These are phyloP conservation scores for Plagodis dolabraria DNA, from an alignment of 2,888 invertebrate species.

Conservation along the genomic window DNA sequence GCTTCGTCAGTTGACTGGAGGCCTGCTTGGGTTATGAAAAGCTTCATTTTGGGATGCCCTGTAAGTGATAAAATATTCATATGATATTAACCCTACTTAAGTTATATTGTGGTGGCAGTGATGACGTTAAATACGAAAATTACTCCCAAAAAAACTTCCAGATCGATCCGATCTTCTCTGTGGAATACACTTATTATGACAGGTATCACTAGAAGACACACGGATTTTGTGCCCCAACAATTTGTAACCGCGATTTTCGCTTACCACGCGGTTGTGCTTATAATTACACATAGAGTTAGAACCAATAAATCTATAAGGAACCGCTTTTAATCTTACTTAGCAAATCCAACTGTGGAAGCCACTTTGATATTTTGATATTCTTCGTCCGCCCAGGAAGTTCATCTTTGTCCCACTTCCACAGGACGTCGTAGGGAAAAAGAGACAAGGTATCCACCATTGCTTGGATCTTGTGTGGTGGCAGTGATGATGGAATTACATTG, in stretches of 20 bases:
- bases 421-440: constrained; percentile 64
- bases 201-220: too few relatives aligned
- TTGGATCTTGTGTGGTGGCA: constrained; percentile 56
- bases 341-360: constrained; percentile 73
- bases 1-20: too few relatives aligned
- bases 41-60: constrained; percentile 29
- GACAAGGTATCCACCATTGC: constrained; percentile 59
- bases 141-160: too few relatives aligned
- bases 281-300: constrained; percentile 31
- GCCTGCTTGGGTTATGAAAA: too few relatives aligned
- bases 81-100: too few relatives aligned
- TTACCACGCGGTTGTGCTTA: too few relatives aligned
- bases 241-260: constrained; percentile 34
- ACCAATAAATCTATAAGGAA: neutral
- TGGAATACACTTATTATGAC: too few relatives aligned
- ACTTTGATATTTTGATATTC: constrained; percentile 68
- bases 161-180: too few relatives aligned
- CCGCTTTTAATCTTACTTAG: constrained; percentile 49
- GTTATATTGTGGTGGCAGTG: too few relatives aligned
- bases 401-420: constrained; percentile 74
- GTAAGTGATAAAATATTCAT: constrained; percentile 35
- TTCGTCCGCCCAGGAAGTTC: constrained; percentile 53
- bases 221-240: constrained; percentile 24
- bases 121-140: too few relatives aligned
- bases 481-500: constrained; percentile 53